Conservation (phyloP, 2,888 invertebrate genomes). For the Odontocerum albicorne region DNA sequence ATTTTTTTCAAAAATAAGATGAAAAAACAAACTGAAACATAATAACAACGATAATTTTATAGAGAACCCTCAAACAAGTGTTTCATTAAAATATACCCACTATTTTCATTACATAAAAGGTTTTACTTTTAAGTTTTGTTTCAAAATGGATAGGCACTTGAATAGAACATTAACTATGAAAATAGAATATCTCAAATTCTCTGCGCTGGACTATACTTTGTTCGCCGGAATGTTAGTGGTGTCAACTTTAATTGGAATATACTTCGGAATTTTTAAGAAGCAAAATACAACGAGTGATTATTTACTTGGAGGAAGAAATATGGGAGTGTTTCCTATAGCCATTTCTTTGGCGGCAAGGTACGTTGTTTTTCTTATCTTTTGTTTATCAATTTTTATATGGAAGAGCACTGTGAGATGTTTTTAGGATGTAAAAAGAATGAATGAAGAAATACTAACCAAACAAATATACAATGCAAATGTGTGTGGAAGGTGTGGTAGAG, state of each 20-base stretch:
- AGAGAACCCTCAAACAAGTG: too few species aligned
- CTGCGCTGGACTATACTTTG: conserved; percentile 53
- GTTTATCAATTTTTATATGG: too few species aligned
- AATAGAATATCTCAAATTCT: conserved; percentile 44
- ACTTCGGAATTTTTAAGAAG: conserved; percentile 59
- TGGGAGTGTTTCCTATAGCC: conserved; percentile 73
- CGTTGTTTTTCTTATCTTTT: too few species aligned
- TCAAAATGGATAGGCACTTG: background rate
- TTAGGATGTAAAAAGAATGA: too few species aligned
- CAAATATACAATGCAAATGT: too few species aligned
- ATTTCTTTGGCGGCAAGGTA: conserved; percentile 75
- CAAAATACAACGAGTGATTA: conserved; percentile 68
- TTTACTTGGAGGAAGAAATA: conserved; percentile 69
- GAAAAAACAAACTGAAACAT: too few species aligned
- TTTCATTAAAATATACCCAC: background rate
- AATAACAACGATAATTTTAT: too few species aligned
- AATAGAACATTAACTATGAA: background rate
- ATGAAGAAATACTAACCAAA: too few species aligned
- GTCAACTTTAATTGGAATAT: conserved; percentile 60
- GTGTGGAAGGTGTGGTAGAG: too few species aligned
- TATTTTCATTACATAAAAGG: background rate
- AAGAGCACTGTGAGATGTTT: too few species aligned
- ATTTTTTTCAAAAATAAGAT: too few species aligned
- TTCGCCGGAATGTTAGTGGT: conserved; percentile 54
- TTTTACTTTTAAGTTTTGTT: background rate